These are phyloP conservation scores for Sipha flava DNA, from an alignment of 1,140 invertebrate species.

Conservation along the genomic window DNA sequence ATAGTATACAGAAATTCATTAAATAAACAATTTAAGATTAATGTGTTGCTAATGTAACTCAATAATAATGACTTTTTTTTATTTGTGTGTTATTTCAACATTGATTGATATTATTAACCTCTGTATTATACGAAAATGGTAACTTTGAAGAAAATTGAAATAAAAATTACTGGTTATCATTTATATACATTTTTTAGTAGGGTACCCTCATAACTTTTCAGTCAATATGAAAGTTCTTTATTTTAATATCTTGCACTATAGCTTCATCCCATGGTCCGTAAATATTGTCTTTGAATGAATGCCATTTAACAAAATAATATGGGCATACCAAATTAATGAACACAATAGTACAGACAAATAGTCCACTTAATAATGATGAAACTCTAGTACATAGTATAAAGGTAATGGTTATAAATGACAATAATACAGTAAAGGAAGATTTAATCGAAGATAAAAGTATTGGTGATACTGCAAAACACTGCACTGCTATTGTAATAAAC, in stretches of 20 bases:
- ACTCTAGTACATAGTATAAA: constrained; percentile 46
- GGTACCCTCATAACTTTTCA: background rate
- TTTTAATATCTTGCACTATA: constrained; percentile 42
- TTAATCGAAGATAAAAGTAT: constrained; percentile 53
- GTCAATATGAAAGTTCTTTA: constrained; percentile 6
- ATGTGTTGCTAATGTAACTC: no score
- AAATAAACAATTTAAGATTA: no score
- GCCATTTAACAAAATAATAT: constrained; percentile 65
- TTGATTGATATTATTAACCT: no score
- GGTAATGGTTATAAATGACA: constrained; percentile 41
- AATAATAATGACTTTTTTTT: no score
- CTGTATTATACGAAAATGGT: background rate
- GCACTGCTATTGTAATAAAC: constrained; percentile 72
- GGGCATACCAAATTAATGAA: constrained; percentile 70
- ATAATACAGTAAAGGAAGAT: constrained; percentile 45
- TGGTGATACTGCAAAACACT: constrained; percentile 82
- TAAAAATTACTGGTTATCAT: background rate
- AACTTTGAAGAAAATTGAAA: background rate
- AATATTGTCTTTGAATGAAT: constrained; percentile 84
- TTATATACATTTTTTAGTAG: background rate
- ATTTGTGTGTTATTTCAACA: no score
- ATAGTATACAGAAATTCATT: no score
- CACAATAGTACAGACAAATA: constrained; percentile 54
- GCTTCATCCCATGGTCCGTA: constrained; percentile 95
- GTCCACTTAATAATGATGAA: constrained; percentile 50